These are phyloP conservation scores for Plutella xylostella DNA, from an alignment of 2,888 invertebrate genomes.

Conservation along the genomic window DNA sequence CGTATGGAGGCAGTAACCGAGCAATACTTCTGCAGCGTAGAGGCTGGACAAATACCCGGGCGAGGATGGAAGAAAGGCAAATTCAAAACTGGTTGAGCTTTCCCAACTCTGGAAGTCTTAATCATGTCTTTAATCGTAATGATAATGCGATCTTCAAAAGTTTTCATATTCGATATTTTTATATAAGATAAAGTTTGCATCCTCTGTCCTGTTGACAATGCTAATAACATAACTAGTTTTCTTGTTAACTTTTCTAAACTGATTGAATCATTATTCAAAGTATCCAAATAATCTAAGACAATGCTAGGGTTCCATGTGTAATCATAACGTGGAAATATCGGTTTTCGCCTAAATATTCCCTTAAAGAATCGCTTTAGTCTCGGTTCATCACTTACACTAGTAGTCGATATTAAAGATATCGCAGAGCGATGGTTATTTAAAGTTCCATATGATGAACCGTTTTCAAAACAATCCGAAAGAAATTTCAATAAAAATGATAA, in stretches of 20 bases:
- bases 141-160: neutral
- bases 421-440: neutral
- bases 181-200: neutral
- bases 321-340: neutral
- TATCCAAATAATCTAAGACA: neutral
- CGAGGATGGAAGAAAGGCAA: neutral
- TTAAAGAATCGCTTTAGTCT: neutral
- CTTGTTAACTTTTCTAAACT: neutral
- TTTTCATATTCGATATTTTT: neutral
- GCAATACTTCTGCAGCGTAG: conserved; percentile 10
- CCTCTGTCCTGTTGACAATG: neutral
- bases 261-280: neutral
- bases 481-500: neutral
- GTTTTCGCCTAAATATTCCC: neutral
- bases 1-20: neutral
- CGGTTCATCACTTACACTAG: neutral
- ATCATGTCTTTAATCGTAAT: neutral
- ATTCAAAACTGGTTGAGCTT: neutral
- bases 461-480: neutral
- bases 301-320: neutral
- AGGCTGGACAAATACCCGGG: neutral
- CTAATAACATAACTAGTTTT: neutral
- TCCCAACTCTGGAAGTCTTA: neutral
- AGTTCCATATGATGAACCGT: neutral
- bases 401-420: neutral